phyloP scores from a whole-genome alignment of 2,888 invertebrate species.

The Boloria euphrosyne region DNA sequence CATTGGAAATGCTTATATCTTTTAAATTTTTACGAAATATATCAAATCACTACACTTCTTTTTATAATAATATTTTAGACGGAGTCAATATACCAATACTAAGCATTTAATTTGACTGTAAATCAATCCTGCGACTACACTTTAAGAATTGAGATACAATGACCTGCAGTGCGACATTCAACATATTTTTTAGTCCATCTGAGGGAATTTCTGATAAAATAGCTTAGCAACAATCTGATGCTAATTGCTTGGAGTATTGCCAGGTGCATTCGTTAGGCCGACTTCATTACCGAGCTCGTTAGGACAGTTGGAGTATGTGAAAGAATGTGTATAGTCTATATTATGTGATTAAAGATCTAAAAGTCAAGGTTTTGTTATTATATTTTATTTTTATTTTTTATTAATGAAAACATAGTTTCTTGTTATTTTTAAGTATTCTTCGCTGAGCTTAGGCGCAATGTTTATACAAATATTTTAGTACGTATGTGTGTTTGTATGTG shows the following conservation, averaged over 20 bases:
- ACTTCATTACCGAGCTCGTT: conserved; percentile 43
- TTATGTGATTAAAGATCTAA: neutral
- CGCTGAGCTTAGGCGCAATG: too few species aligned
- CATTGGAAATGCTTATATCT: too few species aligned
- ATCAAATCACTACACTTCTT: too few species aligned
- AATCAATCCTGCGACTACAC: too few species aligned
- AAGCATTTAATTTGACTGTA: too few species aligned
- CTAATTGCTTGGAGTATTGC: conserved; percentile 50
- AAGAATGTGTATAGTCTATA: conserved; percentile 14
- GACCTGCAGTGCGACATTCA: conserved; percentile 30
- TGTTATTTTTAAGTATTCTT: too few species aligned
- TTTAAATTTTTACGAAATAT: too few species aligned
- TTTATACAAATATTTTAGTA: too few species aligned
- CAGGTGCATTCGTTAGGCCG: conserved; percentile 45
- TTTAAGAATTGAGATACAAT: neutral
- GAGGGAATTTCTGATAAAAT: conserved; percentile 27
- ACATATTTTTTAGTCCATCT: conserved; percentile 16
- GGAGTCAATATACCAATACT: too few species aligned
- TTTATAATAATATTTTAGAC: too few species aligned
- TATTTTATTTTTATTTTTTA: neutral
- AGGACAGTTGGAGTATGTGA: conserved; percentile 32
- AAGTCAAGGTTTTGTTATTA: neutral
- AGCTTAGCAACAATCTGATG: conserved; percentile 42
- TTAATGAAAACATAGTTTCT: too few species aligned
- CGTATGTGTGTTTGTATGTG: too few species aligned